Evolutionary conservation across 2,113 vertebrate genomes (phyloP).

Genomic region (Cryptotis parvus): DNA sequence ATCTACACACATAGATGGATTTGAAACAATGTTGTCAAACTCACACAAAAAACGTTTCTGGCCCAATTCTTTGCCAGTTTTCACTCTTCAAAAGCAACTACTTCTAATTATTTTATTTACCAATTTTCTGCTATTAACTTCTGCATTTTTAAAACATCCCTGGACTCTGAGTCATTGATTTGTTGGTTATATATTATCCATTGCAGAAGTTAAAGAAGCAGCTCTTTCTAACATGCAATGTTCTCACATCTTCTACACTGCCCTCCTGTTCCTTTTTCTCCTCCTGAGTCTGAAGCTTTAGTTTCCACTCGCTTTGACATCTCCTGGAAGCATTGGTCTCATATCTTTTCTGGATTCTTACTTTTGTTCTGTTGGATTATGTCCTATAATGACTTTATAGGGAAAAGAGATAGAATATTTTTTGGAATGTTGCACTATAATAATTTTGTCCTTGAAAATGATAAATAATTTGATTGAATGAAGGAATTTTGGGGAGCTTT

Average conservation of each 20-base stretch:
- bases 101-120: background rate
- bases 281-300: background rate
- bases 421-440: background rate
- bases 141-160: background rate
- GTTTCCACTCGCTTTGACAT: background rate
- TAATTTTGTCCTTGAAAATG: background rate
- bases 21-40: background rate
- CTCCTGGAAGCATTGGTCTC: background rate
- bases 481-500: background rate
- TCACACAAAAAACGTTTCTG: conserved; percentile 35
- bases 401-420: background rate
- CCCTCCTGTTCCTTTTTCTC: background rate
- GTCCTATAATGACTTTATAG: background rate
- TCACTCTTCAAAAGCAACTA: background rate
- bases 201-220: background rate
- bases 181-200: background rate
- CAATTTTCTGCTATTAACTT: conserved; percentile 4
- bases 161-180: background rate
- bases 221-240: background rate
- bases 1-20: background rate
- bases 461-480: background rate
- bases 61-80: background rate
- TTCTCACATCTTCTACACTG: background rate
- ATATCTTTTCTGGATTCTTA: conserved; percentile 13
- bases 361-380: background rate